Evolutionary conservation across 2,888 invertebrate species (phyloP).

Genomic region (Pemphredon lugubris): DNA sequence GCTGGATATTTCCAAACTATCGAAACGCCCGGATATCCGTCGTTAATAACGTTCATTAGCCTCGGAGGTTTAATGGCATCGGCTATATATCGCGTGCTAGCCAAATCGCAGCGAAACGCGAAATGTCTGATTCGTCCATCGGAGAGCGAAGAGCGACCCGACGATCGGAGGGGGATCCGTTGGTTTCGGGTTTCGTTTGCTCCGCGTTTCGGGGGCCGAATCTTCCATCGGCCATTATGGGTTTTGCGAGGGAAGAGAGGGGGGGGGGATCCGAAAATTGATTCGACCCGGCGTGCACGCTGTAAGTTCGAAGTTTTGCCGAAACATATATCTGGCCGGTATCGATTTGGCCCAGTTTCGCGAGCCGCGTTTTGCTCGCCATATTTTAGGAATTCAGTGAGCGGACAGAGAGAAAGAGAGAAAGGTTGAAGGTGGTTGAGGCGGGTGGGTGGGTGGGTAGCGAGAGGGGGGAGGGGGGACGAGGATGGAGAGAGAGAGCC

Average conservation of each 20-base stretch:
- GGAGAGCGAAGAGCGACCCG: constrained; percentile 13
- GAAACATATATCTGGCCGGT: constrained; percentile 43
- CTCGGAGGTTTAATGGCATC: neutral
- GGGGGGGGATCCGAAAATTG: constrained; percentile 60
- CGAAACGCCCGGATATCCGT: neutral
- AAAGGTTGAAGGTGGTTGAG: constrained; percentile 7
- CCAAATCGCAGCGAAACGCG: neutral
- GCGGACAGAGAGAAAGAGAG: constrained; percentile 12
- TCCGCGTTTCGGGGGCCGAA: neutral
- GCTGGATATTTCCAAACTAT: too few relatives aligned
- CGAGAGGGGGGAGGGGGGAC: neutral
- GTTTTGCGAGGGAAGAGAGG: too few relatives aligned
- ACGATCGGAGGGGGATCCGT: constrained; percentile 9
- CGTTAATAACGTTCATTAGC: neutral
- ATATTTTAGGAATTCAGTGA: constrained; percentile 55
- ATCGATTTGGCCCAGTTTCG: constrained; percentile 61
- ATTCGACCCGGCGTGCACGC: constrained; percentile 51
- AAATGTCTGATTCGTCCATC: neutral
- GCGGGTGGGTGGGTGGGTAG: neutral
- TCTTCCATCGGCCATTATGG: constrained; percentile 44
- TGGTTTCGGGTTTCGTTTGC: neutral
- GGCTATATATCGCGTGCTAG: too few relatives aligned
- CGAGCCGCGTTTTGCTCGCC: constrained; percentile 40
- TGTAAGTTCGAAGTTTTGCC: constrained; percentile 51
- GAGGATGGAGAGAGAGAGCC: neutral